Evolutionary conservation across 2,113 vertebrate genomes (phyloP).

Genomic region (Cacatua alba): DNA sequence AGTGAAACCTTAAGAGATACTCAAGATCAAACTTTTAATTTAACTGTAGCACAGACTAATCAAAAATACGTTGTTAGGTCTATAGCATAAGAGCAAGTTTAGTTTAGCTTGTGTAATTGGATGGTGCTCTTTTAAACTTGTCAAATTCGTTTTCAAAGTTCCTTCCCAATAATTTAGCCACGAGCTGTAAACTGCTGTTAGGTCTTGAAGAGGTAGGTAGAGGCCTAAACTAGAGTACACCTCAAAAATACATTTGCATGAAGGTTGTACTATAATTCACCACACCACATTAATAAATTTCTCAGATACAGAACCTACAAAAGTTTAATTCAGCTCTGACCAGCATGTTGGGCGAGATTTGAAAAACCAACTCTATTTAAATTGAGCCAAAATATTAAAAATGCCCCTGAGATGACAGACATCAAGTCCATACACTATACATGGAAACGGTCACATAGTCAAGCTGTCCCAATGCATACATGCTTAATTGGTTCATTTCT

Average conservation of each 20-base stretch:
- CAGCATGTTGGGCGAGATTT: accelerated
- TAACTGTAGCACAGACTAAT: neutral
- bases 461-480: accelerated
- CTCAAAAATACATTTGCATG: neutral
- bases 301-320: accelerated
- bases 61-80: neutral
- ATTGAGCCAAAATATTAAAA: neutral
- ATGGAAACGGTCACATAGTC: accelerated
- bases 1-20: neutral
- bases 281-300: accelerated
- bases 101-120: neutral
- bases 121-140: neutral
- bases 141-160: neutral
- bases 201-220: accelerated
- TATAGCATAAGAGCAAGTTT: neutral
- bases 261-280: neutral
- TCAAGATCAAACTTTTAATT: neutral
- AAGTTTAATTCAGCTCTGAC: neutral
- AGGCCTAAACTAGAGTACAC: neutral
- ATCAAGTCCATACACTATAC: neutral
- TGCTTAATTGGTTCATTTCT: accelerated
- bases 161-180: neutral
- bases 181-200: neutral
- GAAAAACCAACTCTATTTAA: neutral
- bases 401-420: neutral